These are phyloP conservation scores for Hemistola chrysoprasaria DNA, from an alignment of 2,888 invertebrate species.

Conservation along the genomic window DNA sequence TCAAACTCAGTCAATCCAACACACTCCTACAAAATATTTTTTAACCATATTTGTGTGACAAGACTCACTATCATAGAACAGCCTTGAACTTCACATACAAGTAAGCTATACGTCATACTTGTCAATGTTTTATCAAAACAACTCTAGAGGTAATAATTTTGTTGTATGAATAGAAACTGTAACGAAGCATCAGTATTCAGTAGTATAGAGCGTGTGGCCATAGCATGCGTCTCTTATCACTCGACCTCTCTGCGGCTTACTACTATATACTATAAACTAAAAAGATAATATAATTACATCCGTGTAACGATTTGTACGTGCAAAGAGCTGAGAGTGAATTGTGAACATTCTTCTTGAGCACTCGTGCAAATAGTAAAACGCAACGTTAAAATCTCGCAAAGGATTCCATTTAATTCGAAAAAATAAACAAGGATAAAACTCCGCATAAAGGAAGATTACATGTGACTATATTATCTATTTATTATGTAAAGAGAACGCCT, in stretches of 20 bases:
- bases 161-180: conserved; percentile 27
- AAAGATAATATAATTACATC: conserved; percentile 6
- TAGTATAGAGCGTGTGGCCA: conserved; percentile 43
- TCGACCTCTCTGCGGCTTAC: conserved; percentile 54
- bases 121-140: conserved; percentile 26
- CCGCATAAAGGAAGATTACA: neutral
- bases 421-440: too few relatives aligned
- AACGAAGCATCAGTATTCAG: conserved; percentile 40
- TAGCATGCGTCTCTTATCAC: conserved; percentile 63
- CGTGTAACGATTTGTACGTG: too few relatives aligned
- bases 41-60: too few relatives aligned
- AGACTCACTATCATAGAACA: neutral
- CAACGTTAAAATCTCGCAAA: too few relatives aligned
- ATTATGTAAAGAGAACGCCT: neutral
- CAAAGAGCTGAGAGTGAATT: too few relatives aligned
- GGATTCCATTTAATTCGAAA: too few relatives aligned
- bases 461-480: neutral
- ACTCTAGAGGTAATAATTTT: conserved; percentile 1
- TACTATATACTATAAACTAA: conserved; percentile 19
- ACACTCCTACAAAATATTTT: too few relatives aligned
- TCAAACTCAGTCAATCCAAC: too few relatives aligned
- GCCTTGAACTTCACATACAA: conserved; percentile 18
- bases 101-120: conserved; percentile 23
- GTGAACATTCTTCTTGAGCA: too few relatives aligned
- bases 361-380: too few relatives aligned